These are phyloP conservation scores for Macroramphosus scolopax DNA, from an alignment of 2,797 vertebrate genomes.

Conservation along the genomic window DNA sequence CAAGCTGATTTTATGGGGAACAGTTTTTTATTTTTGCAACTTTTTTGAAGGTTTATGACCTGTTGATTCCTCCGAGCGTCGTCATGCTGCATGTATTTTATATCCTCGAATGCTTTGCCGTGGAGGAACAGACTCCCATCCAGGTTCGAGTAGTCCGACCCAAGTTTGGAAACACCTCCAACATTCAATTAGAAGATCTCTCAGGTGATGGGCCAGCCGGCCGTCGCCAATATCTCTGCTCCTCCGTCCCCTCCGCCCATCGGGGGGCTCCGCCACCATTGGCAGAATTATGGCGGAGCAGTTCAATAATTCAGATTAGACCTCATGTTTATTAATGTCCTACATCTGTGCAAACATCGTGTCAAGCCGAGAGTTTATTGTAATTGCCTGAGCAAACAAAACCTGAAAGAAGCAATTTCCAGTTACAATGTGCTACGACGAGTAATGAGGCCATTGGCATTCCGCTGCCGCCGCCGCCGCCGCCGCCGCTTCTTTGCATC, in stretches of 20 bases:
- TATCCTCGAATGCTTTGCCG: too few species aligned
- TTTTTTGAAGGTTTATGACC: too few species aligned
- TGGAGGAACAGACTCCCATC: too few species aligned
- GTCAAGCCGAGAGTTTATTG: slow-evolving; percentile 99
- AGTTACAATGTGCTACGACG: slow-evolving; percentile 99
- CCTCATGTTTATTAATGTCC: slow-evolving; percentile 99
- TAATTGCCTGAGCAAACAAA: slow-evolving; percentile 99
- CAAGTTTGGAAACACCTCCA: slow-evolving; percentile 80
- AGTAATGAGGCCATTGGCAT: slow-evolving; percentile 99
- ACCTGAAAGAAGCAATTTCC: slow-evolving; percentile 99
- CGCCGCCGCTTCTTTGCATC: slow-evolving; percentile 86
- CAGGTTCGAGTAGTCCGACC: too few species aligned
- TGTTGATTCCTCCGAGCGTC: too few species aligned
- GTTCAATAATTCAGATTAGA: slow-evolving; percentile 99
- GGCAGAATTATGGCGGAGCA: slow-evolving; percentile 94
- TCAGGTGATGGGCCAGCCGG: slow-evolving; percentile 85
- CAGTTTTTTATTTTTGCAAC: too few species aligned
- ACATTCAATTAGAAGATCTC: slow-evolving; percentile 91
- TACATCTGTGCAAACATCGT: slow-evolving; percentile 99
- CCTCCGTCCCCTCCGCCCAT: slow-evolving; percentile 47
- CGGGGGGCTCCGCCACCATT: slow-evolving; percentile 90
- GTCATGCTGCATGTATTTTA: too few species aligned
- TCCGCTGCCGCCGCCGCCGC: slow-evolving; percentile 89
- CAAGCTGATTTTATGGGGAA: slow-evolving; percentile 36
- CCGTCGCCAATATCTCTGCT: slow-evolving; percentile 81